Conservation (phyloP, 1,140 invertebrate genomes). For the Neodiprion lecontei region DNA sequence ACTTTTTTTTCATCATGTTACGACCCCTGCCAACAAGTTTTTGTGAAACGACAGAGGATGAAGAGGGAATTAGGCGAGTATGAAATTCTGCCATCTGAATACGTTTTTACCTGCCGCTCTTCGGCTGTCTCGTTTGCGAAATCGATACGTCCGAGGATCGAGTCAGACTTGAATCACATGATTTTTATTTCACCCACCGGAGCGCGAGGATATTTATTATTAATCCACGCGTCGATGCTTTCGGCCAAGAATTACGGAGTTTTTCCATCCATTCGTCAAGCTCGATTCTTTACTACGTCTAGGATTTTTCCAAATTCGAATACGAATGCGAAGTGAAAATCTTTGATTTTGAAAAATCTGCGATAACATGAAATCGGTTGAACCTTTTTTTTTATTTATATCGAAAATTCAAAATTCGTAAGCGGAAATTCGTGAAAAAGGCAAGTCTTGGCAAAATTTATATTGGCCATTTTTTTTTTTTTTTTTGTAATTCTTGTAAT, state of each 20-base stretch:
- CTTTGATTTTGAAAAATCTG: too few species aligned
- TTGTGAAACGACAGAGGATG: constrained; percentile 17
- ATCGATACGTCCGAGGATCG: constrained; percentile 20
- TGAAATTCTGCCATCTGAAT: neutral
- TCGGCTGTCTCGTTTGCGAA: neutral
- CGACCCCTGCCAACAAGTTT: neutral
- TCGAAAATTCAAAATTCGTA: too few species aligned
- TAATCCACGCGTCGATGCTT: neutral
- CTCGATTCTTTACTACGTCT: too few species aligned
- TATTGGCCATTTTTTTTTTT: too few species aligned
- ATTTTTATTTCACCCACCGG: neutral
- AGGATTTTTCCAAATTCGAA: too few species aligned
- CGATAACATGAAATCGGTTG: too few species aligned
- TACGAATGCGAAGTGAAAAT: too few species aligned
- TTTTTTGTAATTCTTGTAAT: too few species aligned
- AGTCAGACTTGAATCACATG: constrained; percentile 1
- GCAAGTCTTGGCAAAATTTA: too few species aligned
- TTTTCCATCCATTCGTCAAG: neutral
- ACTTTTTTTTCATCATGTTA: constrained; percentile 11
- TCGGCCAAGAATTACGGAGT: neutral
- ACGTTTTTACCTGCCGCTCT: too few species aligned
- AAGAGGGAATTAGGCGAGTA: constrained; percentile 10
- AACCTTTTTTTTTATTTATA: too few species aligned
- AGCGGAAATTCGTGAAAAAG: too few species aligned
- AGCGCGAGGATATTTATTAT: neutral